Conservation (phyloP, 1,140 invertebrate species). For the Sycophaga agraensis region DNA sequence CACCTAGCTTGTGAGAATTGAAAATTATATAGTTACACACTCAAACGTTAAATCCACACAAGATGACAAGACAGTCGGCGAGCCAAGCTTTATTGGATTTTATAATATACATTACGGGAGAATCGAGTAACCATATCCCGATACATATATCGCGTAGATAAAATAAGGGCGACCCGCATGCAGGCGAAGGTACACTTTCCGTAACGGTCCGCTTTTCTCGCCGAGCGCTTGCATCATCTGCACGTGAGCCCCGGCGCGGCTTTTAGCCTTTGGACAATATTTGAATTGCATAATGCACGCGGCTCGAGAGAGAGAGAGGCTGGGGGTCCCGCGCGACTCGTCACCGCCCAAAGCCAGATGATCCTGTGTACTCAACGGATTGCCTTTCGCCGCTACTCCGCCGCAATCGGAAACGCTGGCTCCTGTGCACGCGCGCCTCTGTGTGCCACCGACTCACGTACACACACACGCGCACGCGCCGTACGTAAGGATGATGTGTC, state of each 20-base stretch:
- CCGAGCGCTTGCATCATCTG: conserved; percentile 44
- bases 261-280: conserved; percentile 60
- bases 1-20: too few species aligned
- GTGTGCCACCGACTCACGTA: background rate
- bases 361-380: conserved; percentile 48
- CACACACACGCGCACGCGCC: background rate
- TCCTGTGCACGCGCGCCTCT: background rate
- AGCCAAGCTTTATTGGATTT: too few species aligned
- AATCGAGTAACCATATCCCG: too few species aligned
- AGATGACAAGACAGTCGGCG: too few species aligned
- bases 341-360: conserved; percentile 46
- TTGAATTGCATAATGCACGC: conserved; percentile 57
- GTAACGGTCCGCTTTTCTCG: background rate
- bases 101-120: too few species aligned
- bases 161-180: too few species aligned
- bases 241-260: conserved; percentile 41
- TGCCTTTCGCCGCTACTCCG: too few species aligned
- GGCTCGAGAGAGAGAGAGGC: conserved; percentile 29
- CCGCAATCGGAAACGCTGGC: background rate
- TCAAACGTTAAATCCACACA: too few species aligned
- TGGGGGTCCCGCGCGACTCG: conserved; percentile 33
- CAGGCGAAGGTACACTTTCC: background rate
- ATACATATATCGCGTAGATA: too few species aligned
- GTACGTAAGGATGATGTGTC: too few species aligned
- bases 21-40: too few species aligned